A percentile compares a stretch with the other conserved stretches of the same genome.
Conservation (phyloP, 1,140 invertebrate genomes). For the Drosophila albomicans region DNA sequence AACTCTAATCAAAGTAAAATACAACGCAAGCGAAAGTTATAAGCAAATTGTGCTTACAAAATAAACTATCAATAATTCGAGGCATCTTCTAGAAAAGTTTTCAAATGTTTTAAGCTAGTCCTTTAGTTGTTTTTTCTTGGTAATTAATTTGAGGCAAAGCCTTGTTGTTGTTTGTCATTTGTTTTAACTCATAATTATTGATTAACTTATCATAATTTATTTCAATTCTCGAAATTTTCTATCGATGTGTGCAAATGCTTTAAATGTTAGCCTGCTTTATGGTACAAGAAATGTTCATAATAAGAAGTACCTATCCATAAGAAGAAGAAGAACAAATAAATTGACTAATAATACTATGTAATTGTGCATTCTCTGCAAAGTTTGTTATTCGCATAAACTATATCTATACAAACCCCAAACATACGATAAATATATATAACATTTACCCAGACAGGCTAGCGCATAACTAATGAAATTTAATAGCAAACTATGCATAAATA, state of each 20-base stretch:
- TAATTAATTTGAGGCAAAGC: constrained; percentile 70
- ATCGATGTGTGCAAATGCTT: constrained; percentile 73
- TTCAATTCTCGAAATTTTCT: constrained; percentile 25
- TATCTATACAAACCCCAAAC: constrained; percentile 53
- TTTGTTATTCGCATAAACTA: constrained; percentile 65
- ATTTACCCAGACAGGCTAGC: constrained; percentile 53
- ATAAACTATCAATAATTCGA: constrained; percentile 46
- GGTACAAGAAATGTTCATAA: constrained; percentile 75
- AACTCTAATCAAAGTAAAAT: constrained; percentile 70
- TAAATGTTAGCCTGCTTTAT: constrained; percentile 81
- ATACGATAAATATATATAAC: constrained; percentile 58
- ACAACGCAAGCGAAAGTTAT: constrained; percentile 74
- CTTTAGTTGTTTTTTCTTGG: constrained; percentile 61
- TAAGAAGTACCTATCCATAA: constrained; percentile 74
- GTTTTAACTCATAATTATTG: constrained; percentile 8
- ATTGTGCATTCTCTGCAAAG: constrained; percentile 60
- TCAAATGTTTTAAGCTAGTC: constrained; percentile 63
- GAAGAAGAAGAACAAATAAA: constrained; percentile 27
- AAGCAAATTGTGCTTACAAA: constrained; percentile 75
- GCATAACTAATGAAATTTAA: constrained; percentile 77
- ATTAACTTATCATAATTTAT: constrained; percentile 13
- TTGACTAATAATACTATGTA: constrained; percentile 28
- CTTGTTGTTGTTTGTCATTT: constrained; percentile 55
- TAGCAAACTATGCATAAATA: constrained; percentile 56
- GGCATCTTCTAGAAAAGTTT: constrained; percentile 40